phyloP scores from a whole-genome alignment of 30 jellyfish, hydroid and myxozoan genomes.

The Sanderia malayensis region DNA sequence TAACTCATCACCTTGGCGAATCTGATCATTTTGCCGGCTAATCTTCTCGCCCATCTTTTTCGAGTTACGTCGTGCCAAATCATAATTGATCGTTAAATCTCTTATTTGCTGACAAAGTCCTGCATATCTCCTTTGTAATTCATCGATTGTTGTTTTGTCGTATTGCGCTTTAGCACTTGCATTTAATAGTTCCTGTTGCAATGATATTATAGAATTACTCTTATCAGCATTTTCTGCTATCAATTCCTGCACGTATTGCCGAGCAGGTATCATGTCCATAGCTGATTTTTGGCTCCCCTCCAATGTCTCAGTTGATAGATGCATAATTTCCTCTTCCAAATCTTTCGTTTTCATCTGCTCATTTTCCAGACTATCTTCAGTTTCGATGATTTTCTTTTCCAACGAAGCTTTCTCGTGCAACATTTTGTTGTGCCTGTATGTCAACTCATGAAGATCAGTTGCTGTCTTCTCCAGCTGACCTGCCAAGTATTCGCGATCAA shows the following conservation, averaged over 20 bases:
- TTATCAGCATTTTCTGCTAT: conserved; percentile 65
- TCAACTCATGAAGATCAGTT: conserved; percentile 53
- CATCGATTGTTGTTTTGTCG: conserved; percentile 24
- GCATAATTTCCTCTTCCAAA: conserved; percentile 43
- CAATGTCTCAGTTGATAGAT: conserved; percentile 1
- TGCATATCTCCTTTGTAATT: conserved; percentile 69
- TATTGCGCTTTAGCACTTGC: conserved; percentile 60
- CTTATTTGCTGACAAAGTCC: conserved; percentile 62
- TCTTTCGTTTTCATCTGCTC: conserved; percentile 52
- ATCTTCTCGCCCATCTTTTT: conserved; percentile 66
- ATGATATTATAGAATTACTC: conserved; percentile 53
- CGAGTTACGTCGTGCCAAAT: conserved; percentile 73
- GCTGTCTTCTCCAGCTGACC: conserved; percentile 74
- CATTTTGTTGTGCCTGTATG: conserved; percentile 45
- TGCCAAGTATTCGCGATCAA: conserved; percentile 79
- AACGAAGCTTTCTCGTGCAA: conserved; percentile 68
- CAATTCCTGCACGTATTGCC: conserved; percentile 53
- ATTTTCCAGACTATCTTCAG: conserved; percentile 40
- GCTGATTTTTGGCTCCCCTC: background rate
- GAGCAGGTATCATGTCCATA: conserved; percentile 22
- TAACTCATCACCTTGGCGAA: conserved; percentile 54
- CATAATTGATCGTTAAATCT: conserved; percentile 85
- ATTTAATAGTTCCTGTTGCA: conserved; percentile 60
- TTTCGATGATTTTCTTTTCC: conserved; percentile 63
- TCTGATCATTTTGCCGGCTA: conserved; percentile 62